A percentile compares a stretch with the other conserved stretches of the same genome.
Conservation (phyloP, 2,113 vertebrate genomes). For the Dasyprocta punctata region DNA sequence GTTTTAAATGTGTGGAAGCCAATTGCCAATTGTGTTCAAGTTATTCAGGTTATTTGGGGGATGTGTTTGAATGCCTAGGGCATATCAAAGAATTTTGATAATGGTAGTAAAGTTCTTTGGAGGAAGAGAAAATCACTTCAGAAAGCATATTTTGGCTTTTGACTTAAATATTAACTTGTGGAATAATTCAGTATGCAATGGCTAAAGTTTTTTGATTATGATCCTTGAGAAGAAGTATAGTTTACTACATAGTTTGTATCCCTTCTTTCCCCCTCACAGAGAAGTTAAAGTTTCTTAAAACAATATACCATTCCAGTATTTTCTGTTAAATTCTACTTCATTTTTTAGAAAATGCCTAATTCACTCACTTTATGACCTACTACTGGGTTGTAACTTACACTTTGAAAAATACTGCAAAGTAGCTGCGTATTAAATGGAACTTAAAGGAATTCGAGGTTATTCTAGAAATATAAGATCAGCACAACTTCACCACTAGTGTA, state of each 20-base stretch:
- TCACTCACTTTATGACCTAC: constrained; percentile 1
- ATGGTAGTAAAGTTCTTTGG: neutral
- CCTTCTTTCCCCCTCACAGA: neutral
- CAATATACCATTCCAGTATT: neutral
- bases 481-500: neutral
- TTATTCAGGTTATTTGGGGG: neutral
- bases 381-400: neutral
- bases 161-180: constrained; percentile 44
- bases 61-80: constrained; percentile 37
- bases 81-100: constrained; percentile 40
- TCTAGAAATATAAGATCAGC: neutral
- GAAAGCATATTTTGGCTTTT: constrained; percentile 30
- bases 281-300: constrained; percentile 25
- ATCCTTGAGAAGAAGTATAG: neutral
- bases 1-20: neutral
- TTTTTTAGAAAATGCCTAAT: constrained; percentile 32
- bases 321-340: constrained; percentile 47
- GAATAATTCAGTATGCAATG: constrained; percentile 17
- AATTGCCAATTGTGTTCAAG: constrained; percentile 1
- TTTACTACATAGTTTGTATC: neutral
- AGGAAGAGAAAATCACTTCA: constrained; percentile 6
- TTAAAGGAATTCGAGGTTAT: constrained; percentile 42
- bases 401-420: constrained; percentile 32
- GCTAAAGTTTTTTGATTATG: constrained; percentile 8
- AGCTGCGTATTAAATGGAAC: neutral